Base-by-base conservation (phyloP, 2,888 invertebrate species). In the Drosophila subsilvestris region DNA sequence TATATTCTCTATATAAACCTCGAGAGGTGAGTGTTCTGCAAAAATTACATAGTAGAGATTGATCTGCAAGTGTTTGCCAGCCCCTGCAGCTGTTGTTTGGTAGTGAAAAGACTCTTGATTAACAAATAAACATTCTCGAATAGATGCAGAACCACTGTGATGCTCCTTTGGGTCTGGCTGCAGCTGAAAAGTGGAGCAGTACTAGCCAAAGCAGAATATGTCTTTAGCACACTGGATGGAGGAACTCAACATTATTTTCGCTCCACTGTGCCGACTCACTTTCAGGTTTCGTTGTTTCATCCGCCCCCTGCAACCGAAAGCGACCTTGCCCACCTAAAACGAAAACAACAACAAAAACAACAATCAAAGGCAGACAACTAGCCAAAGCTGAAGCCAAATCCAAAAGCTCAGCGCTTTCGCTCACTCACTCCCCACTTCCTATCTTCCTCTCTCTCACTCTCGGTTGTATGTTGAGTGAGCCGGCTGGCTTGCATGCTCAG, bases 301-400 rank as follows among this genome's bases (percentile, higher is more conserved):
- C 71, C 63, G 74, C 50, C 69, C 69, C 74, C 78, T 75, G 74
- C 69, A 57, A 67, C 72, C 54, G 49, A 60, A 49, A 70, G 68
- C 83, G 83, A 83, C 86, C 83, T 85, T 83, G 86, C 32, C 86
- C 78, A 82, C 76, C 37, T 85, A 77, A 69, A 62, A 29, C 27
- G 43, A 43, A n/a, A 53, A 42, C 7, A 27, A 20, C 37, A 53
- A 53, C 53, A 60, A 50, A 48, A 69, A 37, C 72, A 51, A 67
- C 63, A 70, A 68, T 60, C 65, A 72, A 68, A 66, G 72, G 77
- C 75, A 77, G 73, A 69, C 72, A 82, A 72, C 85, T 80, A 76
- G 83, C 76, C 80, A 58, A 80, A 85, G 61, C 73, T 63, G 62
- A 78, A 69, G 68, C 83, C 66, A 76, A 78, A 74, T 70, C 83